These are phyloP conservation scores for Luidia sarsii DNA, from an alignment of 53 echinoderm and acorn worm genomes.

Conservation along the genomic window DNA sequence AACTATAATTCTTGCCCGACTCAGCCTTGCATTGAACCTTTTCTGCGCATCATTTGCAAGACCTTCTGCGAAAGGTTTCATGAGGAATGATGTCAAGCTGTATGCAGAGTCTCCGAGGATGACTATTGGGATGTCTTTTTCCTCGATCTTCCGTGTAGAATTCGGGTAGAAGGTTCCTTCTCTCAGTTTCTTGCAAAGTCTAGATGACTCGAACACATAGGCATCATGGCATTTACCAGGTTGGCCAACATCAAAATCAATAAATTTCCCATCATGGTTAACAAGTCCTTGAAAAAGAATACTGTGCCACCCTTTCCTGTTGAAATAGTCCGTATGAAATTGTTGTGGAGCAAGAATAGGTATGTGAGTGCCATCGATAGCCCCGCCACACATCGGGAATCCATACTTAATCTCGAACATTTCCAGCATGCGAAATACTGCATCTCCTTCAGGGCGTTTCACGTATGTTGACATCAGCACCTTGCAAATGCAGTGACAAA, in stretches of 20 bases:
- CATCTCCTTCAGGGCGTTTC: constrained; percentile 22
- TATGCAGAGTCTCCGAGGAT: constrained; percentile 40
- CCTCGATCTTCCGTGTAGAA: not conserved
- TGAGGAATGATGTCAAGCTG: constrained; percentile 8
- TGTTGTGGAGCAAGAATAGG: constrained; percentile 17
- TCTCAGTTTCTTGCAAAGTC: constrained; percentile 17
- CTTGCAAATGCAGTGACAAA: not conserved
- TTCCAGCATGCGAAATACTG: constrained; percentile 15
- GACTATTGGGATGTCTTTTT: constrained; percentile 29
- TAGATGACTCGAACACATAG: constrained; percentile 29
- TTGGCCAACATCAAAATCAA: constrained; percentile 35
- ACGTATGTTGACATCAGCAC: constrained; percentile 4
- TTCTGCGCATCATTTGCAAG: constrained; percentile 2
- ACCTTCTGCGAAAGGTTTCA: constrained; percentile 38
- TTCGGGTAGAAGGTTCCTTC: constrained; percentile 24
- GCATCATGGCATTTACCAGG: constrained; percentile 51
- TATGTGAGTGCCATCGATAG: constrained; percentile 1
- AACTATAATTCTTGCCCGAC: constrained; percentile 15
- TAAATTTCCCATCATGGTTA: constrained; percentile 26
- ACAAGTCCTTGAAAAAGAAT: constrained; percentile 32
- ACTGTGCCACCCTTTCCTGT: constrained; percentile 44
- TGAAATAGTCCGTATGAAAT: constrained; percentile 31
- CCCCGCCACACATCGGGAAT: constrained; percentile 45
- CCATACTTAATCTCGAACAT: constrained; percentile 23
- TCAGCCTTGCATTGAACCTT: constrained; percentile 29